A percentile compares a stretch with the other conserved stretches of the same genome.
Conservation (phyloP, 2,797 vertebrate species). For the Novumbra hubbsi region DNA sequence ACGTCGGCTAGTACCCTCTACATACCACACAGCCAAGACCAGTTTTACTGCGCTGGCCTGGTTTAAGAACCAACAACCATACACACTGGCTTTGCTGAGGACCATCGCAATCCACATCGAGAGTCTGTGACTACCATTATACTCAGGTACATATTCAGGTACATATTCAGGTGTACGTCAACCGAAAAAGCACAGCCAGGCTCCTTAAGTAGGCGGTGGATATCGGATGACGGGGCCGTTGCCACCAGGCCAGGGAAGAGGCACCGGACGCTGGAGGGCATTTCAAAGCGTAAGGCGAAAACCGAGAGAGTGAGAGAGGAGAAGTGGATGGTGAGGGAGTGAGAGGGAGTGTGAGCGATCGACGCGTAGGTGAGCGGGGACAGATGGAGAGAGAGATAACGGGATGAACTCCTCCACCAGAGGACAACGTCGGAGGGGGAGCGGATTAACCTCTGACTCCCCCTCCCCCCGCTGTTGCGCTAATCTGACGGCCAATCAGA, state of each 20-base stretch:
- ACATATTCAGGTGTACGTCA: background rate
- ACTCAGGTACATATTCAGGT: too few relatives aligned
- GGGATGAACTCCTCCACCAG: constrained; percentile 28
- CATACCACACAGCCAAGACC: background rate
- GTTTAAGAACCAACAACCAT: too few relatives aligned
- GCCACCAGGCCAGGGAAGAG: background rate
- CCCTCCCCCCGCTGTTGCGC: constrained; percentile 30
- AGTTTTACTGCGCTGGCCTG: too few relatives aligned
- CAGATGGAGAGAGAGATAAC: constrained; percentile 25
- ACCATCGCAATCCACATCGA: too few relatives aligned
- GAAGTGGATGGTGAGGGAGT: background rate
- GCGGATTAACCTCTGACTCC: constrained; percentile 71
- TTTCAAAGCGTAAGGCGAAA: background rate
- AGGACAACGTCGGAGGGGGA: constrained; percentile 16
- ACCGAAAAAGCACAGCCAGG: background rate
- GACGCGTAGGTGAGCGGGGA: background rate
- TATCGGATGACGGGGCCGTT: background rate
- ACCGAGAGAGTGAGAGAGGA: background rate
- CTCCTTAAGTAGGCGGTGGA: background rate
- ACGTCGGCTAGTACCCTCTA: background rate
- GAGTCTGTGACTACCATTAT: background rate
- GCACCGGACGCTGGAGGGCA: background rate
- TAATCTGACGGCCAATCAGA: constrained; percentile 69
- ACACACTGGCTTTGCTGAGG: too few relatives aligned
- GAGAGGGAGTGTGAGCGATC: background rate